Percentiles rank a stretch among this genome's conserved stretches.
phyloP scores from a whole-genome alignment of 2,888 invertebrate genomes.

The Tetragonisca angustula region DNA sequence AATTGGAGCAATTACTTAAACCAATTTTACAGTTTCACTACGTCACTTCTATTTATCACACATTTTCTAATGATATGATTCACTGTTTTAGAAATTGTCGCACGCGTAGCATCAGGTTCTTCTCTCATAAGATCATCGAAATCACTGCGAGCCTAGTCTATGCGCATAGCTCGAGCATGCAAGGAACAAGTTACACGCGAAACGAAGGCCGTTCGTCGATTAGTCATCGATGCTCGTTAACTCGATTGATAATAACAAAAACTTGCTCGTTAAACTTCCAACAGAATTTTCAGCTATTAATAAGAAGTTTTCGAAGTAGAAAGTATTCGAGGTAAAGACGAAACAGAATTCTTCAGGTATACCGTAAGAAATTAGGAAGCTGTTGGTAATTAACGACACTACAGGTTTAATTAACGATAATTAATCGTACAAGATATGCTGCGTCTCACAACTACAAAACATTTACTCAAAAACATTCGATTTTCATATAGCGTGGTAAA shows the following conservation, averaged over 20 bases:
- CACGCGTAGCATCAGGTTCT: not conserved
- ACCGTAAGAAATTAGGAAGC: constrained; percentile 8
- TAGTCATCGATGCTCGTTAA: constrained; percentile 38
- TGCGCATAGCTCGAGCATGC: too few relatives aligned
- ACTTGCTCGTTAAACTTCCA: constrained; percentile 5
- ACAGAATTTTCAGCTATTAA: not conserved
- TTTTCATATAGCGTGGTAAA: too few relatives aligned
- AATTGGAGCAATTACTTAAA: too few relatives aligned
- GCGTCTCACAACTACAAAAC: too few relatives aligned
- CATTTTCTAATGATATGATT: not conserved
- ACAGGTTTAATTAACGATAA: too few relatives aligned
- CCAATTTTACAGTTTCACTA: too few relatives aligned
- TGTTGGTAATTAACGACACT: not conserved
- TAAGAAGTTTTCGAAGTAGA: not conserved
- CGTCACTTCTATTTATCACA: too few relatives aligned
- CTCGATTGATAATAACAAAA: constrained; percentile 11
- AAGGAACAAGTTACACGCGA: constrained; percentile 10
- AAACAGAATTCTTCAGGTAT: too few relatives aligned
- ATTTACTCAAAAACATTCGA: too few relatives aligned
- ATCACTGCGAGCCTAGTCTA: constrained; percentile 2
- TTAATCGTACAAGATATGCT: too few relatives aligned
- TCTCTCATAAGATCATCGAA: constrained; percentile 4
- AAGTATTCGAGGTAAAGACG: too few relatives aligned
- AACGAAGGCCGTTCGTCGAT: constrained; percentile 48
- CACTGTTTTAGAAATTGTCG: not conserved